Base-by-base conservation (phyloP, 2,888 invertebrate species). In the Frankliniella fusca region DNA sequence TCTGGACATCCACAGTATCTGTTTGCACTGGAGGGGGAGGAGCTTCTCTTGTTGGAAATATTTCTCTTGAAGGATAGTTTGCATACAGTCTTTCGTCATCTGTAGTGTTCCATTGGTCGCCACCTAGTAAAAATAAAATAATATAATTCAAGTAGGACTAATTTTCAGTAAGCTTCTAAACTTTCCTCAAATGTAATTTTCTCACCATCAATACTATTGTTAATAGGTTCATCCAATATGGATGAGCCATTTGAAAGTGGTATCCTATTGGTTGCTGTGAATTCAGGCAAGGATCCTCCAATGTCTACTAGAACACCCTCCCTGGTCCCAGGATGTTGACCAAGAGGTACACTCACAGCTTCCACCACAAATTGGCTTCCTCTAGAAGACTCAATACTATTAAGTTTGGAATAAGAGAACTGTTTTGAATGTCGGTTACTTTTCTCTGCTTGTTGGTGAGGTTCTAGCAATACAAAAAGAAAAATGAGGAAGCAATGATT, bases 151-250 rank as follows among this genome's bases (percentile, higher is more conserved):
- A 82, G 18, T 27, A 38, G 48, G 38, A 54, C 7, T 10, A 27
- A 80, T n/a, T 48, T 28, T 18, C 27, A 81, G 18, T 28, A 80
- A 65, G n/a, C 28, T 7, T 61, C 3, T 28, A 27, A 48, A 82
- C 80, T 48, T 50, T 23, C 12, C 12, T 80, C 11, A 49, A 81
- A 20, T 49, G 23, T 82, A 70, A 23, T 9, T 7, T 49, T 54
- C 61, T 54, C 79, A 83, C 83, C 81, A 65, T 81, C 80, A 48
- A 81, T 80, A 23, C 83, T 80, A 83, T 81, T 91, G 87, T 94
- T 93, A 82, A 94, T 94, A 0, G 94, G 94, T 85, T 93, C 92
- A 87, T 94, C 94, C 0, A 94, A 88, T 84, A 94, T 88, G 23
- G 93, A 93, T 85, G 87, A 83, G 86, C 87, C 84, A 84, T 85